phyloP scores from a whole-genome alignment of 2,113 vertebrate species.

The Motacilla tschutschensis region DNA sequence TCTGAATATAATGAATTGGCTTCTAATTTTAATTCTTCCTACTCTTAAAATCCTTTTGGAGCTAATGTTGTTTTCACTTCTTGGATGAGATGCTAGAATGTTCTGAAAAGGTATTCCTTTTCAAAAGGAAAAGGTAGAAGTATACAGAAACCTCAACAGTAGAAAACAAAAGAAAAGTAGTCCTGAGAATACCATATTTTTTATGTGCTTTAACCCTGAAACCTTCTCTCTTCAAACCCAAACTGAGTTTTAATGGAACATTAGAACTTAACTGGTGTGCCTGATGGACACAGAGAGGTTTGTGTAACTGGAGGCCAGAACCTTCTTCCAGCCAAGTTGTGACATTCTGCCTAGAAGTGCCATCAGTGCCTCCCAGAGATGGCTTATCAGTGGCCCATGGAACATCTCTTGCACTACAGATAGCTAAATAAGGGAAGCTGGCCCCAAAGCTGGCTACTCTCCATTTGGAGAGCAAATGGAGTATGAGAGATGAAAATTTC shows the following conservation, averaged over 20 bases:
- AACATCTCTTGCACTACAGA: neutral
- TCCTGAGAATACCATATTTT: neutral
- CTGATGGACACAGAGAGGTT: rapidly evolving
- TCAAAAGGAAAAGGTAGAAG: too few species aligned
- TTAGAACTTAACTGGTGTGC: neutral
- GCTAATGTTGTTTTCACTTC: neutral
- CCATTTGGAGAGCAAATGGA: neutral
- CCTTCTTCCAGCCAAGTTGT: neutral
- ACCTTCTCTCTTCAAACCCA: neutral
- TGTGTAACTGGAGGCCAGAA: neutral
- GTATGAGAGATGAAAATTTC: neutral
- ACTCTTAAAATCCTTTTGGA: neutral
- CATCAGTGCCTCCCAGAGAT: neutral
- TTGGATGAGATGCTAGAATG: neutral
- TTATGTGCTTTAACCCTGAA: neutral
- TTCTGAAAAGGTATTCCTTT: neutral
- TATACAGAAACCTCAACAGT: neutral
- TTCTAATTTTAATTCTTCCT: neutral
- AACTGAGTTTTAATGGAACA: neutral
- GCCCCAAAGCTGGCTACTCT: too few species aligned
- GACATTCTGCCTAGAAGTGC: neutral
- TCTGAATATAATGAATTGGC: neutral
- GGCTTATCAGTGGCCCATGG: neutral
- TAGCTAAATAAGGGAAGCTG: neutral
- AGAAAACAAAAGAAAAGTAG: neutral